A percentile compares a stretch with the other conserved stretches of the same genome.
Evolutionary conservation across 1,140 invertebrate species (phyloP).

Genomic region (Heliconius hermathena): DNA sequence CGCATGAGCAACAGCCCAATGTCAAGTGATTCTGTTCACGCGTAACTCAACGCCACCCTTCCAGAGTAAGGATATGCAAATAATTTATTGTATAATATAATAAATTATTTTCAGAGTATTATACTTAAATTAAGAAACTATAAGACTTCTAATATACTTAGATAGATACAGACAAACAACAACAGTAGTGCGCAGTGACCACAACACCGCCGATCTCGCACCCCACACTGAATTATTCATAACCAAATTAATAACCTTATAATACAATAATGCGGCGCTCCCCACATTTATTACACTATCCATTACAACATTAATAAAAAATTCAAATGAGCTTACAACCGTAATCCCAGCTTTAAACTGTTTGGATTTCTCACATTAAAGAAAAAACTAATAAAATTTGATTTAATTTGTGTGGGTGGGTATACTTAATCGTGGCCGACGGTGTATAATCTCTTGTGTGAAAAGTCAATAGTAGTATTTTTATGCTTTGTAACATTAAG

Average conservation of each 20-base stretch:
- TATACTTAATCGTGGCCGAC: slow-evolving; percentile 27
- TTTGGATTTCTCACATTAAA: slow-evolving; percentile 70
- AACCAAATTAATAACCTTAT: slow-evolving; percentile 60
- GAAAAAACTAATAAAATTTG: slow-evolving; percentile 58
- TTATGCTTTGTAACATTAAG: slow-evolving; percentile 2
- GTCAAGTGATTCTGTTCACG: too few species aligned
- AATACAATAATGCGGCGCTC: slow-evolving; percentile 42
- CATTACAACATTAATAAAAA: slow-evolving; percentile 67
- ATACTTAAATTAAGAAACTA: not conserved
- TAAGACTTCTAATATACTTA: not conserved
- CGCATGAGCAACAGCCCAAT: too few species aligned
- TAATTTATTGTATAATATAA: too few species aligned
- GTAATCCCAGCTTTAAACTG: slow-evolving; percentile 58
- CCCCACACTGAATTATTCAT: slow-evolving; percentile 62
- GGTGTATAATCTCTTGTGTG: slow-evolving; percentile 54
- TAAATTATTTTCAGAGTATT: not conserved
- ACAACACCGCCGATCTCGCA: slow-evolving; percentile 25
- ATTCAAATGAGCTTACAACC: slow-evolving; percentile 65
- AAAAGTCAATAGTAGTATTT: slow-evolving; percentile 55
- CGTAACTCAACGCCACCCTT: too few species aligned
- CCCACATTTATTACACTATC: slow-evolving; percentile 51
- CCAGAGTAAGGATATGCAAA: too few species aligned
- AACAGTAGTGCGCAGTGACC: slow-evolving; percentile 16
- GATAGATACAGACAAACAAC: not conserved
- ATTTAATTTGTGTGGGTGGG: slow-evolving; percentile 52